phyloP scores from a whole-genome alignment of 2,797 vertebrate species.

The Myioborus melanocephalus region DNA sequence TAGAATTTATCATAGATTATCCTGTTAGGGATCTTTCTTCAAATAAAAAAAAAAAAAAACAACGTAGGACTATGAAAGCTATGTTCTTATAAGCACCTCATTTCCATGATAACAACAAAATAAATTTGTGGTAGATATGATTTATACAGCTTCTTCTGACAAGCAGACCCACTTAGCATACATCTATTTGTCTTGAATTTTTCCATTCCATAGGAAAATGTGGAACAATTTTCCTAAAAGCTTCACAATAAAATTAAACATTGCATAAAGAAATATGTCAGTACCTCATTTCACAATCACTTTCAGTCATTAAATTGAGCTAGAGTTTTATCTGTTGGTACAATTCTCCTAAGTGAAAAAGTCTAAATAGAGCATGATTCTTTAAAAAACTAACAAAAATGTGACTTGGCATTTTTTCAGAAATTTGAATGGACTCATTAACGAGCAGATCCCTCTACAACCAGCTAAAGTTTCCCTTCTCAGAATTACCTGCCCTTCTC shows the following conservation, averaged over 20 bases:
- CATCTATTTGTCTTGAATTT: not conserved
- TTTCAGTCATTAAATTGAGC: not conserved
- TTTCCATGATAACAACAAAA: not conserved
- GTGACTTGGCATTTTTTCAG: not conserved
- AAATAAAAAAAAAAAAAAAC: not conserved
- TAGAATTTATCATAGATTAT: not conserved
- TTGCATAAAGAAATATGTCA: not conserved
- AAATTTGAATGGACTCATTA: not conserved
- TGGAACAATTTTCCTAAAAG: not conserved
- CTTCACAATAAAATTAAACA: not conserved
- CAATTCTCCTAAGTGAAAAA: not conserved
- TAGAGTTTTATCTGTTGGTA: not conserved
- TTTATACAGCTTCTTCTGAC: not conserved
- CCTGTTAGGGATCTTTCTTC: not conserved
- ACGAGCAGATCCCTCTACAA: not conserved
- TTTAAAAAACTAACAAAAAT: not conserved
- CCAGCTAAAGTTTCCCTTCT: not conserved
- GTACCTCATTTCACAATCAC: not conserved
- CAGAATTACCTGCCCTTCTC: not conserved
- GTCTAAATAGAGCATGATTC: not conserved
- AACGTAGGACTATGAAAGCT: not conserved
- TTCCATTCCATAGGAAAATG: not conserved
- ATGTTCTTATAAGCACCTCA: not conserved
- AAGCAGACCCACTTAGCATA: not conserved
- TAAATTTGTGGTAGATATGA: not conserved